These are phyloP conservation scores for Sebastes jordani DNA, from an alignment of 2,797 vertebrate species.

Conservation along the genomic window DNA sequence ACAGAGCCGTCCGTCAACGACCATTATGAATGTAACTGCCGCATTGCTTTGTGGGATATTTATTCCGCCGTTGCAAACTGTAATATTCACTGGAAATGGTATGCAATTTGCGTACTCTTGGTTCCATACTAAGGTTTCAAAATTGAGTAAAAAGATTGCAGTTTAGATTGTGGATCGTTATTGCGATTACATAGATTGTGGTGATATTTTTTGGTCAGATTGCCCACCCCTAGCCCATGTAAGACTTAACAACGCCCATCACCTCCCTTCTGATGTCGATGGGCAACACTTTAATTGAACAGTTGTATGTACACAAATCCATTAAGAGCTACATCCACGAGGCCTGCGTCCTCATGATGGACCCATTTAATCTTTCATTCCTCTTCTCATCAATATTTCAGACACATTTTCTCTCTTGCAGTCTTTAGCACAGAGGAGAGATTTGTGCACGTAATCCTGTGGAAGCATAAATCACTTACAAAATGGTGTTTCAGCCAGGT, in stretches of 20 bases:
- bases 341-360: conserved; percentile 11
- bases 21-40: no score
- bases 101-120: no score
- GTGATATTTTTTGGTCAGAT: neutral
- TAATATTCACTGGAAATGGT: no score
- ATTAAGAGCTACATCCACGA: conserved; percentile 28
- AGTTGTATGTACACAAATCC: conserved; percentile 21
- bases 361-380: conserved; percentile 62
- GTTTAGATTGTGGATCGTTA: neutral
- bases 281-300: conserved; percentile 6
- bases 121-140: neutral
- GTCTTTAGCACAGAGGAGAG: conserved; percentile 4
- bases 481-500: neutral
- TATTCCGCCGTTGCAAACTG: no score
- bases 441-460: neutral
- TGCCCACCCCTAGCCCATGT: neutral
- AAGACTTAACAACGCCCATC: neutral
- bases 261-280: neutral
- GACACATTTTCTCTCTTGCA: conserved; percentile 27
- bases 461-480: neutral
- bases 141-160: neutral
- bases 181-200: neutral
- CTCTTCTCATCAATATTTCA: conserved; percentile 65
- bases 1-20: no score
- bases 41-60: no score